A percentile compares a stretch with the other conserved stretches of the same genome.
Evolutionary conservation across 2,113 vertebrate genomes (phyloP).

Genomic region (Catharus fuscescens): DNA sequence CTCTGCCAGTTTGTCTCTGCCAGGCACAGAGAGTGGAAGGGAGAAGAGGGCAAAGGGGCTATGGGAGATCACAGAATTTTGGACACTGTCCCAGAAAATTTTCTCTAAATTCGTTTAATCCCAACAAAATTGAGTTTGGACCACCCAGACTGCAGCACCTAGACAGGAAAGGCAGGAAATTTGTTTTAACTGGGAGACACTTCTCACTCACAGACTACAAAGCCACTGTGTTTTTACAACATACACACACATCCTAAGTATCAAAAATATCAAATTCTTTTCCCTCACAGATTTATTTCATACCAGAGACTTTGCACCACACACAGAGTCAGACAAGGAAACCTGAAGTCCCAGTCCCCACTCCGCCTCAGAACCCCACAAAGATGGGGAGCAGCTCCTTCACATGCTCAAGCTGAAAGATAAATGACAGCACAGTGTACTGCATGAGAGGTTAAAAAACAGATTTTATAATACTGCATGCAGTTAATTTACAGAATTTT

Average conservation of each 20-base stretch:
- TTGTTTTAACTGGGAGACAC: background rate
- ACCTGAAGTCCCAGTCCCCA: background rate
- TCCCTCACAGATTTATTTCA: background rate
- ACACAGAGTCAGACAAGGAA: background rate
- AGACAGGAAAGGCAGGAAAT: background rate
- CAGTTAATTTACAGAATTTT: background rate
- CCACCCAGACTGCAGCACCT: background rate
- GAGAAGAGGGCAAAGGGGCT: background rate
- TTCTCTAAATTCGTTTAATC: background rate
- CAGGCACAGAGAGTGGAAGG: background rate
- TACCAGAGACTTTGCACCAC: background rate
- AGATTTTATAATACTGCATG: background rate
- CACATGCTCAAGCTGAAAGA: background rate
- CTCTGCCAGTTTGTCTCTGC: background rate
- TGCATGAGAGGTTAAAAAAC: background rate
- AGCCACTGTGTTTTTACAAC: background rate
- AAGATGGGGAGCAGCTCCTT: accelerated
- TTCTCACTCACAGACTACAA: background rate
- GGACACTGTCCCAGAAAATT: background rate
- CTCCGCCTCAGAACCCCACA: background rate
- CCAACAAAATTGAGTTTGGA: background rate
- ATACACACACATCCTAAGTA: background rate
- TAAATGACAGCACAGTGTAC: background rate
- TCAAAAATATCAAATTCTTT: background rate
- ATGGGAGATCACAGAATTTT: background rate